These are phyloP conservation scores for Drosophila lutescens DNA, from an alignment of 2,888 invertebrate species.

Conservation along the genomic window DNA sequence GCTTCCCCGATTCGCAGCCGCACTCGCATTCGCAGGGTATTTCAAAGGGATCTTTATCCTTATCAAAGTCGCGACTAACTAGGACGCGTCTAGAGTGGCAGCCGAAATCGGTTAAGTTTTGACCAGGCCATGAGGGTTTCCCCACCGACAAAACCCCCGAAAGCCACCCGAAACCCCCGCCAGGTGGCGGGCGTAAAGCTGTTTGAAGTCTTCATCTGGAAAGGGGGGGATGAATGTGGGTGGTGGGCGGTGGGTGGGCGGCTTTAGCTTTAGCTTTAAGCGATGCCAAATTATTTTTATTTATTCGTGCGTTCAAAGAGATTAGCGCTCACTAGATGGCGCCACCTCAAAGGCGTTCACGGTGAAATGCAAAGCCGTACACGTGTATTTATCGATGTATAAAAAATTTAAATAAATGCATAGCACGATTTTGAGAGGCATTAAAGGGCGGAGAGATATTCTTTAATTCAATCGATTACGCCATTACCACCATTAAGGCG, in stretches of 20 bases:
- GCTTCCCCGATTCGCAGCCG: conserved; percentile 9
- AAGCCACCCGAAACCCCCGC: conserved; percentile 16
- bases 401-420: background rate
- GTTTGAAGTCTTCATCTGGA: conserved; percentile 61
- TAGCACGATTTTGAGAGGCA: background rate
- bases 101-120: conserved; percentile 40
- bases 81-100: conserved; percentile 31
- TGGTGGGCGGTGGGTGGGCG: background rate
- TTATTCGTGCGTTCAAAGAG: conserved; percentile 77
- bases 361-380: conserved; percentile 27
- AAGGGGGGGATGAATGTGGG: background rate
- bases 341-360: conserved; percentile 43
- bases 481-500: conserved; percentile 26
- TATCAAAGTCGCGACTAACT: conserved; percentile 31
- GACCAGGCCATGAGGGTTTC: conserved; percentile 17
- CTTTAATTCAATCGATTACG: conserved; percentile 30
- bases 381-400: conserved; percentile 7
- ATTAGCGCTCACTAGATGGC: conserved; percentile 64
- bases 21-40: background rate
- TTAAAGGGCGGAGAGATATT: background rate
- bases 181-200: conserved; percentile 61
- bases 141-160: conserved; percentile 44
- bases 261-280: conserved; percentile 2
- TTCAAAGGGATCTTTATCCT: conserved; percentile 32
- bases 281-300: conserved; percentile 75